Percentiles rank a stretch among this genome's conserved stretches.
Conservation (phyloP, 2,888 invertebrate species). For the Crematogaster levior region DNA sequence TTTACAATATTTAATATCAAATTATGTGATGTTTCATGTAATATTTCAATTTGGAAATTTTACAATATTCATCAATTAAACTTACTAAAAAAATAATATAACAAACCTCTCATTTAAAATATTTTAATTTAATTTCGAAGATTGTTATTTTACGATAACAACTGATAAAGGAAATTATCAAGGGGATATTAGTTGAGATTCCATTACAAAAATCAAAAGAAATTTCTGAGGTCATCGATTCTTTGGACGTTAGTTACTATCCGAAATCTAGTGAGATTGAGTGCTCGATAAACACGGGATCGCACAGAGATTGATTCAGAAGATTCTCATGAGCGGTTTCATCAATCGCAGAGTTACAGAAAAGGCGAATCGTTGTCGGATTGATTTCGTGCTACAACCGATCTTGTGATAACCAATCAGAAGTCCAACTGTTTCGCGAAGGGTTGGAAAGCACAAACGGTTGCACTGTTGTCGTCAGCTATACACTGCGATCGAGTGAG, state of each 20-base stretch:
- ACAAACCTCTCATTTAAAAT: neutral
- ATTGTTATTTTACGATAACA: neutral
- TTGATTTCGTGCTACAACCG: conserved; percentile 76
- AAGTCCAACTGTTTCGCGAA: conserved; percentile 76
- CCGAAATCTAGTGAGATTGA: conserved; percentile 69
- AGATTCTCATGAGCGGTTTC: conserved; percentile 75
- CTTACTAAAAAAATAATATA: neutral
- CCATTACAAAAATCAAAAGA: conserved; percentile 49
- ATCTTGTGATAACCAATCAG: conserved; percentile 81
- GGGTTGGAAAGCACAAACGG: conserved; percentile 56
- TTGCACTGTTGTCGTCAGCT: conserved; percentile 49
- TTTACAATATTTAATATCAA: too few relatives aligned
- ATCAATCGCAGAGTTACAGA: conserved; percentile 56
- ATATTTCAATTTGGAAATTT: neutral
- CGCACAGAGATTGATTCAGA: conserved; percentile 76
- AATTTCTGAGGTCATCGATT: conserved; percentile 59
- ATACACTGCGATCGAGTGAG: neutral
- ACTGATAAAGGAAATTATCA: neutral
- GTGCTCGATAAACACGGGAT: conserved; percentile 71
- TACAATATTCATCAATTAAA: neutral
- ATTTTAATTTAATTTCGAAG: neutral
- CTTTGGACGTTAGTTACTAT: conserved; percentile 66
- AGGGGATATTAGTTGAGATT: conserved; percentile 57
- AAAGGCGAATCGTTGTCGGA: conserved; percentile 67
- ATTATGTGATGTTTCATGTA: neutral